Percentiles rank a stretch among this genome's conserved stretches.
Evolutionary conservation across 2,113 vertebrate genomes (phyloP).

Genomic region (Crypturellus undulatus): DNA sequence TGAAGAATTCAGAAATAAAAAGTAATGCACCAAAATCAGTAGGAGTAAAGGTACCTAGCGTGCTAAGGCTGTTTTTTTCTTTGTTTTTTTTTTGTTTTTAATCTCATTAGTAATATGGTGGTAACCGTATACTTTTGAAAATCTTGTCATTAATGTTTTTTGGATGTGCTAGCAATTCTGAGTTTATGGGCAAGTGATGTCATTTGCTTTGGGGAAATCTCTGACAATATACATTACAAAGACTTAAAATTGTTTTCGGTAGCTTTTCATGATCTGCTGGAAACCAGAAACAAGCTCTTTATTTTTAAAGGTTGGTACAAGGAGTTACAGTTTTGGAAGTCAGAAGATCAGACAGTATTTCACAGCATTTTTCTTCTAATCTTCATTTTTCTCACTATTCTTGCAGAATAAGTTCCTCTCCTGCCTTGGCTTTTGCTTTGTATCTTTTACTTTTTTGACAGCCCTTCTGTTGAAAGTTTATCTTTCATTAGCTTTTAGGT

Average conservation of each 20-base stretch:
- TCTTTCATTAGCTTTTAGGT: conserved; percentile 65
- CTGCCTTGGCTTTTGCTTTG: background rate
- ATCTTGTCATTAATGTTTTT: background rate
- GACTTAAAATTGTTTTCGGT: background rate
- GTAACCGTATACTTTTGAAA: background rate
- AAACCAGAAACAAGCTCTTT: conserved; percentile 12
- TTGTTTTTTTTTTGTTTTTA: background rate
- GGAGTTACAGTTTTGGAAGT: background rate
- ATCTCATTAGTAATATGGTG: background rate
- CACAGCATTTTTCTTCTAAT: conserved; percentile 15
- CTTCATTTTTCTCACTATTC: background rate
- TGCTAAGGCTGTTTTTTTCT: background rate
- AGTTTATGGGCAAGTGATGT: background rate
- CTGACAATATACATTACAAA: background rate
- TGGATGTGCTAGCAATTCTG: background rate
- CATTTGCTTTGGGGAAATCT: background rate
- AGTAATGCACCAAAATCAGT: background rate
- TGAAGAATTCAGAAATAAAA: background rate
- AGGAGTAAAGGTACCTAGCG: background rate
- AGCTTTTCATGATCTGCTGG: background rate
- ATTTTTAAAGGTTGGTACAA: conserved; percentile 43
- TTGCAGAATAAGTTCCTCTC: background rate
- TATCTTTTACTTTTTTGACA: conserved; percentile 15
- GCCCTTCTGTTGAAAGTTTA: conserved; percentile 49
- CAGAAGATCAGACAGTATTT: conserved; percentile 3